Conservation (phyloP, 2,113 vertebrate genomes). For the Sinocyclocheilus rhinocerous region DNA sequence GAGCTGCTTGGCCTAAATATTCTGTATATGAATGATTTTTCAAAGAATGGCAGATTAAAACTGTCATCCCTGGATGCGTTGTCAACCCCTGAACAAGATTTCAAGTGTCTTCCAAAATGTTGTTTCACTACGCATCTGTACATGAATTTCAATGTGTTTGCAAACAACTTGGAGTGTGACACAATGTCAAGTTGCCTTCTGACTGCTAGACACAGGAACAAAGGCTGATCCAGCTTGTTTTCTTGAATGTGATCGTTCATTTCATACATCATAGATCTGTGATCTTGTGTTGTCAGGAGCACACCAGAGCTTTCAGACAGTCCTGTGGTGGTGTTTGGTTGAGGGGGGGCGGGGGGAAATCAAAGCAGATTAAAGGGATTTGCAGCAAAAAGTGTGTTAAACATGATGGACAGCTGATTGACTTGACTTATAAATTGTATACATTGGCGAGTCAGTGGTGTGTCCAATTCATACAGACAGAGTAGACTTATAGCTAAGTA, state of each 20-base stretch:
- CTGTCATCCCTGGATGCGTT: neutral
- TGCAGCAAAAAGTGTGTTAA: conserved; percentile 33
- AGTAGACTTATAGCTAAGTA: neutral
- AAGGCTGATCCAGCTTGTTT: conserved; percentile 42
- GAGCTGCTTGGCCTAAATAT: conserved; percentile 4
- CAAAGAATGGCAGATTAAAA: conserved; percentile 25
- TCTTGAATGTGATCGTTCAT: conserved; percentile 14
- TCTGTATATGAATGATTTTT: neutral
- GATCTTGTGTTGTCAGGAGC: neutral
- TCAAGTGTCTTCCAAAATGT: neutral
- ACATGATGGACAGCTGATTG: conserved; percentile 21
- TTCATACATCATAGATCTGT: neutral
- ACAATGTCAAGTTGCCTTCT: conserved; percentile 25
- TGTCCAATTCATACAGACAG: neutral
- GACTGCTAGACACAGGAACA: conserved; percentile 41
- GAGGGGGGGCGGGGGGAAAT: neutral
- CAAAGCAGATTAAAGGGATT: conserved; percentile 43
- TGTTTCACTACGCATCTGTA: neutral
- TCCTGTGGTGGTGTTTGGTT: neutral
- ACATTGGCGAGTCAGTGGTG: neutral
- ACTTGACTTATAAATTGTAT: neutral
- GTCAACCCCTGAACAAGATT: neutral
- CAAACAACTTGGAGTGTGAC: neutral
- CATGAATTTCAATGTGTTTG: conserved; percentile 27
- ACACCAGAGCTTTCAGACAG: neutral